Percentiles rank a stretch among this genome's conserved stretches.
Conservation (phyloP, 1,140 invertebrate species). For the Spodoptera litura region DNA sequence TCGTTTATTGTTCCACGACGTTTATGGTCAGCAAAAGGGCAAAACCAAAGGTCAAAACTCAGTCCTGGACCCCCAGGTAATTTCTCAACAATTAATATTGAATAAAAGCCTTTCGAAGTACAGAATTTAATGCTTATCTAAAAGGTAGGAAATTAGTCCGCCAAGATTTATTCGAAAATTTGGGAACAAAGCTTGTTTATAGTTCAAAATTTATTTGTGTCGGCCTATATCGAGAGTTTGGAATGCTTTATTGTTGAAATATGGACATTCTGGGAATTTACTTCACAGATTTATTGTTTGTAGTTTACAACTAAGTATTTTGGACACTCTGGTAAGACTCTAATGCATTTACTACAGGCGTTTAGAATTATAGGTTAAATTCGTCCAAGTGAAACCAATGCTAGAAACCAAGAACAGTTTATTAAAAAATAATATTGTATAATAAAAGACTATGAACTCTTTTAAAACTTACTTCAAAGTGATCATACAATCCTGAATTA, state of each 20-base stretch:
- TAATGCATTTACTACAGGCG: too few species aligned
- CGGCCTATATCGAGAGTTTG: slow-evolving; percentile 31
- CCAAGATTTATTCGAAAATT: slow-evolving; percentile 61
- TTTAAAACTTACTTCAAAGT: not conserved
- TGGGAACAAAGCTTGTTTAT: slow-evolving; percentile 54
- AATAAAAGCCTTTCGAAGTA: slow-evolving; percentile 54
- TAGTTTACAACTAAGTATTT: slow-evolving; percentile 1
- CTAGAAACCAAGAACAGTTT: not conserved
- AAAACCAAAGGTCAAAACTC: slow-evolving; percentile 70
- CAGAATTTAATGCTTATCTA: slow-evolving; percentile 59
- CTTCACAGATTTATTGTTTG: slow-evolving; percentile 33
- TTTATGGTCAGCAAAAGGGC: slow-evolving; percentile 84
- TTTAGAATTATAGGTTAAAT: too few species aligned
- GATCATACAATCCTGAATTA: not conserved
- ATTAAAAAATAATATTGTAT: too few species aligned
- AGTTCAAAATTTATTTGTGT: slow-evolving; percentile 53
- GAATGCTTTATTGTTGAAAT: slow-evolving; percentile 38
- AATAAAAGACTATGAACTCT: not conserved
- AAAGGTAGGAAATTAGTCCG: slow-evolving; percentile 58
- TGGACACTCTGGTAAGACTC: too few species aligned
- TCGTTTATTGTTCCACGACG: slow-evolving; percentile 81
- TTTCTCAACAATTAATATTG: slow-evolving; percentile 74
- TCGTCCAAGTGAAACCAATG: too few species aligned
- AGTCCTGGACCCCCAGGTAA: slow-evolving; percentile 62
- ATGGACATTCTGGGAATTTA: slow-evolving; percentile 38